Evolutionary conservation across 2,888 invertebrate genomes (phyloP).

Genomic region (Cartodere bifasciata): DNA sequence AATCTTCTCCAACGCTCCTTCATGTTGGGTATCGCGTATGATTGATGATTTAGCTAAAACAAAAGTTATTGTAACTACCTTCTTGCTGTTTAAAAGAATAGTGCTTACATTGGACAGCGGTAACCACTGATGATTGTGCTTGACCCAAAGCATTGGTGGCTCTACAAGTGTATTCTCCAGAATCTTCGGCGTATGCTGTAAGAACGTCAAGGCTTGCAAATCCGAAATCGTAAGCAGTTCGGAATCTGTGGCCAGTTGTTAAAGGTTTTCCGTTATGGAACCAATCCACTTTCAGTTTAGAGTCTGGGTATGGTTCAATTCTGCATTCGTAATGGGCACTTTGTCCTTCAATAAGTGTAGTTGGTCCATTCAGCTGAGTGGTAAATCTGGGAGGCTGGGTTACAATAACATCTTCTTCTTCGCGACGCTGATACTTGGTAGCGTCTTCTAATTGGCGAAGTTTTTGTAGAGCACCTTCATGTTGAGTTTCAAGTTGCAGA

Average conservation of each 20-base stretch:
- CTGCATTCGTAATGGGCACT: conserved; percentile 88
- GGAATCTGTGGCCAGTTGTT: conserved; percentile 78
- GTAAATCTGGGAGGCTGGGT: conserved; percentile 77
- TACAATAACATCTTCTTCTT: conserved; percentile 67
- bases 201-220: conserved; percentile 93
- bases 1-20: conserved; percentile 84
- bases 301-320: conserved; percentile 85
- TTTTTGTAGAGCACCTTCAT: conserved; percentile 78
- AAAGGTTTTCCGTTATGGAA: conserved; percentile 85
- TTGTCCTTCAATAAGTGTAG: conserved; percentile 74
- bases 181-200: conserved; percentile 87
- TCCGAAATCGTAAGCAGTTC: conserved; percentile 92
- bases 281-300: conserved; percentile 83
- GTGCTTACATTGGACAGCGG: conserved; percentile 67
- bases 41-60: conserved; percentile 65
- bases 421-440: conserved; percentile 63
- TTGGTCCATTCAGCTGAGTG: conserved; percentile 74
- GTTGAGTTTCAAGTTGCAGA: conserved; percentile 76
- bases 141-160: conserved; percentile 78
- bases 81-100: conserved; percentile 2
- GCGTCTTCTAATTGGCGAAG: conserved; percentile 76
- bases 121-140: conserved; percentile 66
- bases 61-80: conserved; percentile 1
- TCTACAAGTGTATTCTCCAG: conserved; percentile 81
- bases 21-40: conserved; percentile 83